Evolutionary conservation across 2,113 vertebrate species (phyloP), one percentile per base, ranked within the genome.

Genomic region (Dasyornis broadbenti): DNA sequence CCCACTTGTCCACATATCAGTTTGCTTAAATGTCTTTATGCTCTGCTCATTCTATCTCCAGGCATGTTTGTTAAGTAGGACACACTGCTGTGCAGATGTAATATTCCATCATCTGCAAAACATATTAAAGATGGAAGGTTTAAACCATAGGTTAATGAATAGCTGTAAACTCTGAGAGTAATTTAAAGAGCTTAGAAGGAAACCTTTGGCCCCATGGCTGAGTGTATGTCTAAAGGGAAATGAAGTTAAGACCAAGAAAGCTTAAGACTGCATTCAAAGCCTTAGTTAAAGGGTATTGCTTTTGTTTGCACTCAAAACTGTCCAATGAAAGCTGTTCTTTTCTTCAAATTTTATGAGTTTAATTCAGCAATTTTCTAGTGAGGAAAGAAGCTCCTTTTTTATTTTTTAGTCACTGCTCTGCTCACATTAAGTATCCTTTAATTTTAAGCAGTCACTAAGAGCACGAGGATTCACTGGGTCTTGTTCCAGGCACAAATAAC

Each of bases 141-240:
- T 73, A 86, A 95, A 82, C 65, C 24, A 37, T 17, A 76, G 76
- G 96, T 91, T 96, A 96, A 94, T 89, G 87, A 92, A 78, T 33
- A 94, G 59, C 78, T 93, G 66, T 86, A 92, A 90, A 92, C 39
- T 92, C 87, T 65, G 10, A 70, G 56, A 77, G 69, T 60, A 45
- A 56, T 15, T 66, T 93, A 69, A 90, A 89, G 84, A 86, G 76
- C 80, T 73, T 72, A 73, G 91, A 73, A 57, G 31, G 37, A 90
- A 96, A 94, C 39, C 80, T 71, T 91, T 69, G 30, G 68, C 81
- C 66, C n/a, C 15, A 10, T 42, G 37, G 53, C 35, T 86, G 53
- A 89, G 54, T 66, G 39, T 47, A 49, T 40, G 42, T 82, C 82
- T 84, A 47, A 90, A 75, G 92, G 52, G 68, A 94, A 80, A 80